phyloP scores from a whole-genome alignment of 1,140 invertebrate genomes.

The Polyergus mexicanus region DNA sequence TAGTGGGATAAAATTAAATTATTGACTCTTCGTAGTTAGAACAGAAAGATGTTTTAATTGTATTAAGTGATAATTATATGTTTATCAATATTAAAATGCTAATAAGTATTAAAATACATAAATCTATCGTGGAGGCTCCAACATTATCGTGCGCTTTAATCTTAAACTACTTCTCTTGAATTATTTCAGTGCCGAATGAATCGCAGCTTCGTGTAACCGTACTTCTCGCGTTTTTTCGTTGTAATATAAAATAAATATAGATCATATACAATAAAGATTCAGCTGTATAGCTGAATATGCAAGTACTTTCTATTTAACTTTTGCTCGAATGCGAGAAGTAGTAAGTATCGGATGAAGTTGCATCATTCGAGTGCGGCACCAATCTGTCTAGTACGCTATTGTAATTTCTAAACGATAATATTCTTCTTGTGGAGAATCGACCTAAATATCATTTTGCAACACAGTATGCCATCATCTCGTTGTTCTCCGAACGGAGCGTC shows the following conservation, averaged over 20 bases:
- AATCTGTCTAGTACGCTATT: background rate
- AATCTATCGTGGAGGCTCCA: background rate
- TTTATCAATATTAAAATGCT: background rate
- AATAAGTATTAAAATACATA: background rate
- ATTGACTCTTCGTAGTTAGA: background rate
- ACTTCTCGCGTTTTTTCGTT: too few relatives aligned
- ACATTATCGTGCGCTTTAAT: background rate
- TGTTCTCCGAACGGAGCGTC: conserved; percentile 47
- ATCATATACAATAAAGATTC: too few relatives aligned
- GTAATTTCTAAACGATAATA: background rate
- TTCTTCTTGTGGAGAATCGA: background rate
- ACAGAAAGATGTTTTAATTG: background rate
- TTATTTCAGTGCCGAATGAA: too few relatives aligned
- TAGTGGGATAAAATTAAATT: background rate
- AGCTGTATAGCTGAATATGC: background rate
- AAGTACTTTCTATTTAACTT: conserved; percentile 32
- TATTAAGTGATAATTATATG: background rate
- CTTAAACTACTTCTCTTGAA: too few relatives aligned
- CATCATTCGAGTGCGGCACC: conserved; percentile 43
- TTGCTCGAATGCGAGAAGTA: conserved; percentile 22
- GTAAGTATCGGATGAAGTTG: conserved; percentile 28
- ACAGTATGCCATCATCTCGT: conserved; percentile 1
- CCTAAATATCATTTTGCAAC: conserved; percentile 30
- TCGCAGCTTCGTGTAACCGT: too few relatives aligned
- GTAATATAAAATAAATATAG: too few relatives aligned